Evolutionary conservation across 2,113 vertebrate genomes (phyloP).

Genomic region (Sylvicapra grimmia): DNA sequence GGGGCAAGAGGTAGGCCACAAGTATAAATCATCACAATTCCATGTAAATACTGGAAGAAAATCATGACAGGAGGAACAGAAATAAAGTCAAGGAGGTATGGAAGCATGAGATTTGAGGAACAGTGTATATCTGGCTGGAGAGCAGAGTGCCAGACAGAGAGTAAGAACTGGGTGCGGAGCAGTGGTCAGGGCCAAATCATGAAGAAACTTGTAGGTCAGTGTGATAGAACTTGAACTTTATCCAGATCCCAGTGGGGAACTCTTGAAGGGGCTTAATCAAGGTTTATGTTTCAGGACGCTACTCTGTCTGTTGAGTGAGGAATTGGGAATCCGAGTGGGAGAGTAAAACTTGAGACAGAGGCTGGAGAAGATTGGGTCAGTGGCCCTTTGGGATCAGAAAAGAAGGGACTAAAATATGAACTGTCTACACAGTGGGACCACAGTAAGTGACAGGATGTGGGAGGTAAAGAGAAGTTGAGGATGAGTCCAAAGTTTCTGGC

Average conservation of each 20-base stretch:
- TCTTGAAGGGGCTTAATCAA: neutral
- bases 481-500: neutral
- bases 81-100: neutral
- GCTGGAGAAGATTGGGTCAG: neutral
- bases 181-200: neutral
- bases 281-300: neutral
- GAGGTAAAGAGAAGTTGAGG: neutral
- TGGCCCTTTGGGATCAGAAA: neutral
- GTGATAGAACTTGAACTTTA: neutral
- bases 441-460: neutral
- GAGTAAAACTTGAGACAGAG: neutral
- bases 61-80: neutral
- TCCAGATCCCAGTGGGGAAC: neutral
- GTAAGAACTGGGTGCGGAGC: neutral
- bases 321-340: neutral
- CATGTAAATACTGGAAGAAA: neutral
- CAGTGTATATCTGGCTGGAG: neutral
- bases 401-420: neutral
- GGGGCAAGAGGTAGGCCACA: neutral
- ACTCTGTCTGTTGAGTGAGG: neutral
- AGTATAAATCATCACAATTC: neutral
- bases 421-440: neutral
- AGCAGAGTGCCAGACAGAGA: neutral
- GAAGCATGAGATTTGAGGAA: neutral
- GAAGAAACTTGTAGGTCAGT: neutral